phyloP scores from a whole-genome alignment of 2,797 vertebrate species.

The Labeo calbasu region DNA sequence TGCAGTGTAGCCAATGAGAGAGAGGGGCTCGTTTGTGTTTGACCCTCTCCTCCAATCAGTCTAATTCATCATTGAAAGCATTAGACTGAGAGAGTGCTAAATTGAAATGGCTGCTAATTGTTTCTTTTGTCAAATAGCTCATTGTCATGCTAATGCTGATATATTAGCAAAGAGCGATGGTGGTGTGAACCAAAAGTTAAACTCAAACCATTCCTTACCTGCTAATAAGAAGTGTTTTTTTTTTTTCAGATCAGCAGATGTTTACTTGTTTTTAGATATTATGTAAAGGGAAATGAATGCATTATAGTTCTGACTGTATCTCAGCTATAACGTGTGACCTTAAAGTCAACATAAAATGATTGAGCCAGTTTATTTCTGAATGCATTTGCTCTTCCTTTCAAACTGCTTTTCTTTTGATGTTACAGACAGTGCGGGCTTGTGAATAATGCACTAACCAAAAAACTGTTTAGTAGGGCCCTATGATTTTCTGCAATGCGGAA shows the following conservation, averaged over 20 bases:
- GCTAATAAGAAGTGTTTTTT: not conserved
- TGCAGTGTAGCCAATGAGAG: conserved; percentile 51
- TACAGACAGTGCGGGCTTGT: not conserved
- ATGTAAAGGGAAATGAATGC: not conserved
- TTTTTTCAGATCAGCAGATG: not conserved
- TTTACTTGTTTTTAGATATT: not conserved
- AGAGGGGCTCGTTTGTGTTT: conserved; percentile 57
- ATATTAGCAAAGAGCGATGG: conserved; percentile 15
- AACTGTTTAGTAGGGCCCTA: not conserved
- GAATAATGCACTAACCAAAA: not conserved
- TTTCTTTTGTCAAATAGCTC: conserved; percentile 44
- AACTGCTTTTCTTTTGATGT: not conserved
- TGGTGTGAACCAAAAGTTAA: conserved; percentile 17
- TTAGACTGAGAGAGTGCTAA: conserved; percentile 44
- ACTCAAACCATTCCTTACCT: conserved; percentile 5
- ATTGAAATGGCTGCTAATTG: conserved; percentile 49
- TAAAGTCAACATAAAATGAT: not conserved
- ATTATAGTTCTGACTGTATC: conserved; percentile 8
- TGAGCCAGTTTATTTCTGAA: not conserved
- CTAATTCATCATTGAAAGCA: conserved; percentile 55
- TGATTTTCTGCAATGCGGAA: no score
- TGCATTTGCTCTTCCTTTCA: not conserved
- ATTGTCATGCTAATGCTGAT: conserved; percentile 38
- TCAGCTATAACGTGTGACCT: not conserved
- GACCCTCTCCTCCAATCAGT: conserved; percentile 57